Base-by-base conservation (phyloP, 2,797 vertebrate species). In the Pteropus rufus region DNA sequence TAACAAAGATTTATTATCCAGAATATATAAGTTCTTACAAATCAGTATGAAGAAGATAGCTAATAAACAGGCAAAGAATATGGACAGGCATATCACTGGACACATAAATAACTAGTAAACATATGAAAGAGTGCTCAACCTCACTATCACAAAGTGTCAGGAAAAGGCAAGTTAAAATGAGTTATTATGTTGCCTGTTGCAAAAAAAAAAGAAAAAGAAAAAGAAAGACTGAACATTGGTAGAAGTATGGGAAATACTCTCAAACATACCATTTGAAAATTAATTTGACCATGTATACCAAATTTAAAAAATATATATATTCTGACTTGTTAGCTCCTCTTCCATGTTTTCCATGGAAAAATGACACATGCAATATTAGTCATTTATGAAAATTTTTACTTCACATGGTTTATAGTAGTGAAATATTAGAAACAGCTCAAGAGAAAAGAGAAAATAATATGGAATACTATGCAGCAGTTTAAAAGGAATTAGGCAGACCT, bases 41-140 rank as follows among this genome's bases (percentile, higher is more conserved):
- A 95, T 86, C 80, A 56, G 29, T 86, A 86, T 87, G 64, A 69
- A 84, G 91, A 86, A 69, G 52, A 73, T 7, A 69, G 14, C 2
- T 81, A 70, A 87, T 31, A 80, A 95, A 39, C 60, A 54, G 65
- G 64, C 39, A 65, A 83, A 93, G 69, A 92, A 82, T 29, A 86
- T 9, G 19, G 9, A 80, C 7, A 70, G 39, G 24, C 29, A 77
- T 77, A 90, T 73, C 54, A 87, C 76, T 62, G 11, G 39, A 69
- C 39, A 60, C 41, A 89, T 24, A 54, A 92, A 81, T 44, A 56
- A 29, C 39, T 77, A 60, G 76, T 52, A 86, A 65, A 73, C 19
- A 76, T n/a, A 86, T 26, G 29, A 64, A 54, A 65, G 7, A 58
- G 56, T 58, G 24, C 24, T 67, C 23, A 72, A 72, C 29, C 26